These are phyloP conservation scores for Todiramphus chloris DNA, from an alignment of 2,113 vertebrate genomes.

Conservation along the genomic window DNA sequence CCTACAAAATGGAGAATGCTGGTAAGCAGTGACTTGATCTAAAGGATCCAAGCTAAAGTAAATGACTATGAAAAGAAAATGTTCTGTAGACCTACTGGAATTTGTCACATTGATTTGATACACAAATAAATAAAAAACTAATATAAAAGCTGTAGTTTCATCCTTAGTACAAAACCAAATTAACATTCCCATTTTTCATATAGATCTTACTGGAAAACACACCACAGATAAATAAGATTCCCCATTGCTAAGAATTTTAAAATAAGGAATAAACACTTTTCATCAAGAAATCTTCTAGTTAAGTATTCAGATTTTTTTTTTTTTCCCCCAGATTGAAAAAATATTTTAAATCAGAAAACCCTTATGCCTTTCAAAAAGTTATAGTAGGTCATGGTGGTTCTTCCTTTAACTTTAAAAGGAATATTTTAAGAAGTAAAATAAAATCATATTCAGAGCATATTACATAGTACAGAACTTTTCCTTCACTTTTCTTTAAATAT, in stretches of 20 bases:
- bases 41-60: background rate
- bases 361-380: background rate
- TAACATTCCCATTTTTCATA: accelerated
- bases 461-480: background rate
- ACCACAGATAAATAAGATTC: background rate
- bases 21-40: background rate
- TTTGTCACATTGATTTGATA: background rate
- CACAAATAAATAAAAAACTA: background rate
- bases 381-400: background rate
- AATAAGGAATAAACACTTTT: background rate
- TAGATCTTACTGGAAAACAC: background rate
- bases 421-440: background rate
- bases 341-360: background rate
- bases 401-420: background rate
- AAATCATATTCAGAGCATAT: background rate
- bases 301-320: background rate
- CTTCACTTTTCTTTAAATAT: background rate
- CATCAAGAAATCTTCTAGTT: background rate
- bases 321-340: background rate
- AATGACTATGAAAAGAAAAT: background rate
- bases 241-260: background rate
- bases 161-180: background rate
- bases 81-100: background rate
- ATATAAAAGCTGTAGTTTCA: background rate
- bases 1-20: background rate